These are phyloP conservation scores for Tautogolabrus adspersus DNA, from an alignment of 2,113 vertebrate genomes.

Conservation along the genomic window DNA sequence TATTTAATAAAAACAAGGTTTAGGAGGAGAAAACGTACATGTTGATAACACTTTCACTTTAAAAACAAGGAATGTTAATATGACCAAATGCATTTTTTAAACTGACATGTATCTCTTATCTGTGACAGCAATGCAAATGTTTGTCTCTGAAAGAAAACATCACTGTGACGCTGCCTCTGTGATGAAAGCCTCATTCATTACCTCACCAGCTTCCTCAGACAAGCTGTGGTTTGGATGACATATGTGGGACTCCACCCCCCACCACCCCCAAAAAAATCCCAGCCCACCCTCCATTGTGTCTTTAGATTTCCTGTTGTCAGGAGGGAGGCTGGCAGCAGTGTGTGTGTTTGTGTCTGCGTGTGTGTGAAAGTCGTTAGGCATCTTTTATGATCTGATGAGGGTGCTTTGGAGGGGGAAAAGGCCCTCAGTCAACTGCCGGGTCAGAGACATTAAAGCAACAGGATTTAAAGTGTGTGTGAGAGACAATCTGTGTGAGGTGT, in stretches of 20 bases:
- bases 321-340: conserved; percentile 37
- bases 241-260: conserved; percentile 58
- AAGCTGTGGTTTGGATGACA: conserved; percentile 69
- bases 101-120: background rate
- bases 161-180: conserved; percentile 27
- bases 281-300: conserved; percentile 67
- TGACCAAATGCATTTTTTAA: background rate
- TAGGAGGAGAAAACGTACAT: background rate
- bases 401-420: background rate
- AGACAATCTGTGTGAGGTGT: conserved; percentile 20
- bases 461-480: conserved; percentile 22
- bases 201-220: conserved; percentile 55
- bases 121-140: conserved; percentile 32
- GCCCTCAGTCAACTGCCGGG: conserved; percentile 27
- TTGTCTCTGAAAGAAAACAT: conserved; percentile 29
- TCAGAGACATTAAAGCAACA: conserved; percentile 24
- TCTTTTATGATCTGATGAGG: conserved; percentile 61
- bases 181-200: conserved; percentile 65
- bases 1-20: background rate
- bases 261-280: background rate
- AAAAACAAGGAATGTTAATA: background rate
- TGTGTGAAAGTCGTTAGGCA: conserved; percentile 58
- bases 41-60: background rate
- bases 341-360: conserved; percentile 46
- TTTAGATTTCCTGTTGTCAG: conserved; percentile 66